Percentiles rank a stretch among this genome's conserved stretches.
These are phyloP conservation scores for Polyodon spathula DNA, from an alignment of 2,113 vertebrate genomes.

Conservation along the genomic window DNA sequence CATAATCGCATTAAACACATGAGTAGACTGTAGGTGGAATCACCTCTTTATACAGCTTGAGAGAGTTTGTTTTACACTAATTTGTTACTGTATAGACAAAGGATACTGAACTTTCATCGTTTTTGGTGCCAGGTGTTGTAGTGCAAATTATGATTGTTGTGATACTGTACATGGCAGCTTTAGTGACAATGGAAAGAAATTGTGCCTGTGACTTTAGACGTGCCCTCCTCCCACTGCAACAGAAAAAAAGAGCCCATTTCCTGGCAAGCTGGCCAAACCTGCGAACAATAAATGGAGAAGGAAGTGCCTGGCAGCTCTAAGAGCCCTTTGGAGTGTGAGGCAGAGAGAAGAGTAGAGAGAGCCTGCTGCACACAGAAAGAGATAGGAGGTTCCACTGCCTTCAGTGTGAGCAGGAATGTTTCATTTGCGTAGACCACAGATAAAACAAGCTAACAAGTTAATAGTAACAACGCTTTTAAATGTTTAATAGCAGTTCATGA, in stretches of 20 bases:
- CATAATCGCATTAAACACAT: background rate
- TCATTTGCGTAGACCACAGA: background rate
- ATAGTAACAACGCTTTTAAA: too few species aligned
- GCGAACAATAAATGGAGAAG: constrained; percentile 45
- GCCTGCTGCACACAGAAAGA: constrained; percentile 21
- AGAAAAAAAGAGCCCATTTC: constrained; percentile 54
- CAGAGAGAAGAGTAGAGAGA: constrained; percentile 35
- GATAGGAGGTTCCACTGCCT: background rate
- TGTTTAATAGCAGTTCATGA: constrained; percentile 2
- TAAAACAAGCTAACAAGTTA: background rate
- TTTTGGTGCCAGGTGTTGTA: too few species aligned
- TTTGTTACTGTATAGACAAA: too few species aligned
- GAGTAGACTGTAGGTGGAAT: background rate
- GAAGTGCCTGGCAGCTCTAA: constrained; percentile 45
- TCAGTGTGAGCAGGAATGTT: background rate
- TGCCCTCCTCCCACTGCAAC: constrained; percentile 37
- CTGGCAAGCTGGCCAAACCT: constrained; percentile 38
- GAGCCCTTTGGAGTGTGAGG: constrained; percentile 36
- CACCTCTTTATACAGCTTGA: too few species aligned
- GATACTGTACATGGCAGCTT: too few species aligned
- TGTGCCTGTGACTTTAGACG: constrained; percentile 18
- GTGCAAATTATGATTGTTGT: too few species aligned
- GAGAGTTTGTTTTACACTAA: too few species aligned
- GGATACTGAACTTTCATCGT: too few species aligned
- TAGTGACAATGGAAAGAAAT: too few species aligned